A percentile compares a stretch with the other conserved stretches of the same genome.
These are phyloP conservation scores for Eurytoma californica DNA, from an alignment of 2,888 invertebrate species.

Conservation along the genomic window DNA sequence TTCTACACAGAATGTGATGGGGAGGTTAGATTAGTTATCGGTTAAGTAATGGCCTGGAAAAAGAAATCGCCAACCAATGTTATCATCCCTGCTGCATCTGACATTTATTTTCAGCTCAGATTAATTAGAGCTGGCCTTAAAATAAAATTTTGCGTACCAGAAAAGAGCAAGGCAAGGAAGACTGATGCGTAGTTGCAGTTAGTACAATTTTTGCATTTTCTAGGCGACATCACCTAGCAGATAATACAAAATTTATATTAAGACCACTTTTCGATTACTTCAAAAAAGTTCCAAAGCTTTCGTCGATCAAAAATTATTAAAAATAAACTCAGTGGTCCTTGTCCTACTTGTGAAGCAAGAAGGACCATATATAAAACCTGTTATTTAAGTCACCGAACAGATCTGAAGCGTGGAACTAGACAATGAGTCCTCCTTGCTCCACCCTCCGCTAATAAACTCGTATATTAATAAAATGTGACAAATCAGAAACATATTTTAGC, in stretches of 20 bases:
- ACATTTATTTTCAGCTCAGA: background rate
- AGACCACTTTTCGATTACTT: background rate
- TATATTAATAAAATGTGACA: constrained; percentile 18
- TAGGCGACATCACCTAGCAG: constrained; percentile 16
- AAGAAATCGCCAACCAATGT: constrained; percentile 42
- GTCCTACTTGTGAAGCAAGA: constrained; percentile 7
- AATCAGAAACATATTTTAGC: constrained; percentile 34
- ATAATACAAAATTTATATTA: background rate
- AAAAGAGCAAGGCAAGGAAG: constrained; percentile 29
- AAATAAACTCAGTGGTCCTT: background rate
- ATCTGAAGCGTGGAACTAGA: background rate
- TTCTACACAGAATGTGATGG: background rate
- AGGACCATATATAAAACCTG: no score
- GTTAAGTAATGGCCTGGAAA: constrained; percentile 47
- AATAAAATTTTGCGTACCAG: constrained; percentile 25
- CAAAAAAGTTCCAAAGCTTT: background rate
- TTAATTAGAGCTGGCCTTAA: constrained; percentile 9
- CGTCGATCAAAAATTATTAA: background rate
- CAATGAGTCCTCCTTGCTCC: constrained; percentile 19
- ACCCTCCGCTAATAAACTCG: constrained; percentile 31
- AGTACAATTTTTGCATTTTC: background rate
- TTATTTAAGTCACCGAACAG: no score
- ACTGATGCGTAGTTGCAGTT: background rate
- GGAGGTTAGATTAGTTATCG: constrained; percentile 15
- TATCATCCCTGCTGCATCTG: constrained; percentile 2